Evolutionary conservation across 2,797 vertebrate genomes (phyloP), one percentile per base, ranked within the genome.

Genomic region (Scleropages formosus): DNA sequence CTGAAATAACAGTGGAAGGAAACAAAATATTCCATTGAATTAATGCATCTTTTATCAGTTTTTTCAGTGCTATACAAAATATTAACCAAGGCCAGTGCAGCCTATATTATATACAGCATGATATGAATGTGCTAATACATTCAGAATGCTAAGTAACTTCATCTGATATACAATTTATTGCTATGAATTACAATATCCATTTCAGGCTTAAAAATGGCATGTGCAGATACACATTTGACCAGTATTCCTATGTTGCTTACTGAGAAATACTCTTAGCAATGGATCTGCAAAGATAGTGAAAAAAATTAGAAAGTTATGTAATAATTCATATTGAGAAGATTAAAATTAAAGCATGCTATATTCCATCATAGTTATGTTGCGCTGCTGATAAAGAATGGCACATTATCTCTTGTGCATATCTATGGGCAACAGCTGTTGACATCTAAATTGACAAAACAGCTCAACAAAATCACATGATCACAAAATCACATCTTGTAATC

Each of bases 401-500:
- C 1, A 26, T 4, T 27, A 71, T 71, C 51, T 53, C 24, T 71
- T 71, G 46, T 58, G 68, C 22, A 20, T 27, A 56, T 71, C 71
- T 56, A 71, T 56, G 31, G n/a, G 56, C 8, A 13, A 4, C 51
- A 71, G 68, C 49, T 16, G 18, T 22, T 71, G 26, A 51, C 68
- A 56, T 8, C 71, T 68, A 58, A 56, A 24, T 71, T 71, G 68
- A 31, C 20, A 49, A 71, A 71, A 71, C 26, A 16, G 16, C 53
- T 71, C 68, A 71, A 51, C 16, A 51, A 71, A 22, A 71, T 15
- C 51, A 68, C n/a, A n/a, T n/a, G n/a, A n/a, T n/a, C n/a, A n/a
- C n/a, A n/a, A n/a, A n/a, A n/a, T n/a, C 39, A 39, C 31, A 71
- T 56, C 68, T 58, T 71, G 53, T 68, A 56, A 68, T 71, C 68